Conservation (phyloP, 2,797 vertebrate genomes). For the Pyrocephalus nanus region DNA sequence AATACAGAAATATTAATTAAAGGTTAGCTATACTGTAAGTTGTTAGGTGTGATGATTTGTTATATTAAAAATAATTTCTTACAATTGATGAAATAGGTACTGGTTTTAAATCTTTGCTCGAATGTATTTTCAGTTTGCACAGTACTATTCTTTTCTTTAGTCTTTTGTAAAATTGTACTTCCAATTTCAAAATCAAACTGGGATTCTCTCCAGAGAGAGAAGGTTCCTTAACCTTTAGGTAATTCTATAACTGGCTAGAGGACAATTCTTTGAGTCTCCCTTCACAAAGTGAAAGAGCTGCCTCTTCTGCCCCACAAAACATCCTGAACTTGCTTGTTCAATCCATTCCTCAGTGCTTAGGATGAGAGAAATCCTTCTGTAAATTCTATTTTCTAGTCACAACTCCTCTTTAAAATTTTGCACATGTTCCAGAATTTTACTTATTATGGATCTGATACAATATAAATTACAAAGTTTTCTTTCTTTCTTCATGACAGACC, state of each 20-base stretch:
- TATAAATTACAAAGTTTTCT: neutral
- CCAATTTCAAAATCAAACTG: neutral
- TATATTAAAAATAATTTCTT: neutral
- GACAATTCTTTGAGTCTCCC: neutral
- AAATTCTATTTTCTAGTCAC: neutral
- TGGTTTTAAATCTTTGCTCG: neutral
- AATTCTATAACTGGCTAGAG: neutral
- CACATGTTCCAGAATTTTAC: neutral
- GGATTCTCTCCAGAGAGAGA: neutral
- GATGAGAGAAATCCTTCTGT: neutral
- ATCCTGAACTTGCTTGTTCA: neutral
- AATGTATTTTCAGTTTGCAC: neutral
- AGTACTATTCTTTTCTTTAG: neutral
- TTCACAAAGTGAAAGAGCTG: neutral
- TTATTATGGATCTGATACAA: neutral
- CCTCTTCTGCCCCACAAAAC: neutral
- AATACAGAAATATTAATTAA: neutral
- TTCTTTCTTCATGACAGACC: neutral
- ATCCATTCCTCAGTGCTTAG: neutral
- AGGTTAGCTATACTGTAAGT: neutral
- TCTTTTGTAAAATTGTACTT: neutral
- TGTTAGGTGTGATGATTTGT: neutral
- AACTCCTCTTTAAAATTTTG: neutral
- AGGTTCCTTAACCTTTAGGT: constrained; percentile 17
- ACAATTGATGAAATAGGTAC: neutral